Evolutionary conservation across 2,888 invertebrate species (phyloP), one percentile per base, ranked within the genome.

Genomic region (Amphipoea lucens): DNA sequence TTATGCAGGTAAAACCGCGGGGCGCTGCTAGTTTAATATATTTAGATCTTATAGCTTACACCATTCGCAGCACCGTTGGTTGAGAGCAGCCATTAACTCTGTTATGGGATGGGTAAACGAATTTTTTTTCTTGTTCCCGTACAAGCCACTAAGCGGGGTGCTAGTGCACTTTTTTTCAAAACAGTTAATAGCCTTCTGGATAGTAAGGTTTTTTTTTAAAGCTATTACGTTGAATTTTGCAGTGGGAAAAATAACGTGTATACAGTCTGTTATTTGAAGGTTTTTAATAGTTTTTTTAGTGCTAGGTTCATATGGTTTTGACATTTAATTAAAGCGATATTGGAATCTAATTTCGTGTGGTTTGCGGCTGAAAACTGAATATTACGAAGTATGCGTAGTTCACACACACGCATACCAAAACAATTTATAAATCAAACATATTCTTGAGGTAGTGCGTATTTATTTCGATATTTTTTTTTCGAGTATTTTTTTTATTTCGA

Each of bases 71-170:
- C 36, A 81, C 71, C 74, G 82, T 80, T 90, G 91, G 91, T 90
- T 92, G 91, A 90, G 92, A 90, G 91, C 90, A 90, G 87, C 92
- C 92, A 94, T 94, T 94, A 94, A 94, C 94, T 91, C 88, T 89
- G 93, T 94, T 93, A 94, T 93, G 89, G 93, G 92, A 91, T 92
- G 92, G 91, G 91, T 88, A 92, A 92, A 90, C 90, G 89, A 90
- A 89, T 93, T 78, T 40, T 93, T 94, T 94, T 94, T 92, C 90
- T 90, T 90, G 86, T 90, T 90, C 86, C 87, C 88, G 81, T 89
- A 87, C 90, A 87, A 84, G 85, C 92, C 91, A 91, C 92, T 92
- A 92, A 92, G 91, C 92, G 91, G 88, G 85, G 82, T 87, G 89
- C 88, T 83, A 85, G 89, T 83, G 83, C 71, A 89, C 75, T 86